Conservation (phyloP, 2,797 vertebrate genomes). For the Chaetophractus vellerosus region DNA sequence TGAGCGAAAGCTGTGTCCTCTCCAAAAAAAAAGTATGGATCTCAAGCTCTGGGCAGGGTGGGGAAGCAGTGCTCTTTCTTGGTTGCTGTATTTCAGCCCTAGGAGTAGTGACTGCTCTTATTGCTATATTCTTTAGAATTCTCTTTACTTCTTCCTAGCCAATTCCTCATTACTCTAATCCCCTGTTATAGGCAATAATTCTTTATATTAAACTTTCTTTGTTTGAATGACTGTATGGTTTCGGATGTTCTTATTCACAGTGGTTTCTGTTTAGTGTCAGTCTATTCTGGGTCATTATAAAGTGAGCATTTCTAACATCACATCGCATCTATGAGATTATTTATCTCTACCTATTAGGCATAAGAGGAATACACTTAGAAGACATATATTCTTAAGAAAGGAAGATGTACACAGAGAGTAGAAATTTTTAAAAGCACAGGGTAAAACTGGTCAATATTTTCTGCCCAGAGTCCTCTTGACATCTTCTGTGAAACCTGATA, state of each 20-base stretch:
- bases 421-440: not conserved
- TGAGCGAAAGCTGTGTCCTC: not conserved
- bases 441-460: not conserved
- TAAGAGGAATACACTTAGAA: not conserved
- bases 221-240: not conserved
- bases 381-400: constrained; percentile 48
- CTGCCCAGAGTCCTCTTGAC: not conserved
- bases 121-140: not conserved
- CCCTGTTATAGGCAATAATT: constrained; percentile 22
- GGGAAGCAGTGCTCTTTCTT: not conserved
- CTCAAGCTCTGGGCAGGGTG: not conserved
- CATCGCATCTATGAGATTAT: not conserved
- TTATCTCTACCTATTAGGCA: not conserved
- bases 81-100: not conserved
- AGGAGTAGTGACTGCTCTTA: not conserved
- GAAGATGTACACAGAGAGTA: not conserved
- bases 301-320: constrained; percentile 28
- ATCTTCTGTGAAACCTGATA: not conserved
- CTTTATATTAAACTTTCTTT: constrained; percentile 36
- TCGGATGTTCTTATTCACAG: not conserved
- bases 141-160: constrained; percentile 34
- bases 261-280: not conserved
- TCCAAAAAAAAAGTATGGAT: not conserved
- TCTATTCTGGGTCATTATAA: not conserved
- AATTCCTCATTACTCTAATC: constrained; percentile 12